Base-by-base conservation (phyloP, 1,140 invertebrate genomes). In the Cecropterus lyciades region DNA sequence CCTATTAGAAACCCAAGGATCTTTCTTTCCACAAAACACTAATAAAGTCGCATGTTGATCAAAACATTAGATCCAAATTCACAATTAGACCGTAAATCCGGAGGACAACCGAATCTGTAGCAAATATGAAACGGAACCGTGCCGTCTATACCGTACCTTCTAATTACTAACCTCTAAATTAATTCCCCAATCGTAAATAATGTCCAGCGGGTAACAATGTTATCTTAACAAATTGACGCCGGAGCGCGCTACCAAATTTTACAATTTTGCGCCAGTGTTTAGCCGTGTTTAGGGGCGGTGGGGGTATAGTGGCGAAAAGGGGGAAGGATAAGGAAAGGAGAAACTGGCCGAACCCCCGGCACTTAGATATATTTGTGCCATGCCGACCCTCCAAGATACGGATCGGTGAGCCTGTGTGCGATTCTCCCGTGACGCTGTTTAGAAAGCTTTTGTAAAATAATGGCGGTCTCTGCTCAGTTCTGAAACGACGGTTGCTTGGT, bases 191-290 rank as follows among this genome's bases (percentile, higher is more conserved):
- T 77, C 75, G 75, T 85, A 85, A 84, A 87, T 82, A 85, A 79
- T 69, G 55, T 52, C 65, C 37, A 43, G 66, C 15, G 52, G 64
- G 46, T 20, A 76, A 80, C 83, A 82, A 79, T 87, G 79, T 89
- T 89, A 87, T 87, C 84, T 82, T 88, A 87, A 77, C 84, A 87
- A 90, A 90, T 87, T 85, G 86, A 82, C 76, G 76, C 65, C 73
- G 46, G 48, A 84, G 76, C 80, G 49, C 30, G 60, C 49, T 67
- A 68, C 72, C 65, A 72, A 85, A 89, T 91, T 87, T 85, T 87
- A 88, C 85, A 87, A 89, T 91, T 89, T 84, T 74, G 84, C 73
- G 51, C 76, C 82, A 75, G 73, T 87, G 80, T 87, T 90, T 87
- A 85, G 79, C 73, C 69, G 67, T 86, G 84, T 89, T 89, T 89